Base-by-base conservation (phyloP, 2,113 vertebrate genomes). In the Phaethon lepturus region DNA sequence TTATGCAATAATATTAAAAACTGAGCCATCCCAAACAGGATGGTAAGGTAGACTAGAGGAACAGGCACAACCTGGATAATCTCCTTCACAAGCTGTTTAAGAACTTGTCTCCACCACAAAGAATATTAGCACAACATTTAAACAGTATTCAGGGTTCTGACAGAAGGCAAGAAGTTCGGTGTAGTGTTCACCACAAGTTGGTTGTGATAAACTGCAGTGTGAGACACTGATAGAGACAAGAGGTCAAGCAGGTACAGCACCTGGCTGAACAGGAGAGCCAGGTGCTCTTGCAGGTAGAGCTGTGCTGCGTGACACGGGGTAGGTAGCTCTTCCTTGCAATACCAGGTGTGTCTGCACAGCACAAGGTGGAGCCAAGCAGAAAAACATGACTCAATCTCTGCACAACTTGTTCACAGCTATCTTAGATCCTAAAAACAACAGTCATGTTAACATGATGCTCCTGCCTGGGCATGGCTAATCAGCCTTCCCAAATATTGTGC, bases 1-100 rank as follows among this genome's bases (percentile, higher is more conserved):
- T 88, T 97, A 95, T 72, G 53, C 77, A 95, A 94, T 83, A 92
- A 44, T 81, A 90, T 96, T 91, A 93, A 81, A 91, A 85, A 64
- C 22, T 10, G 53, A 92, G 56, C 87, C 81, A 25, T 76, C 44
- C 31, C 38, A 80, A 95, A 67, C 42, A 84, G 29, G 50, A 47
- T 17, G 31, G 47, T 73, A 59, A 85, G 4, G 42, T 45, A 64
- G 53, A 69, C 45, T 35, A 71, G 50, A 75, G 38, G 17, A 72
- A 94, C 9, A 75, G 28, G 56, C n/a, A 29, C 25, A 85, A 88
- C 12, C 38, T 45, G 23, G n/a, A 62, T 69, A 90, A 82, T 38
- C 33, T 13, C 33, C 35, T 68, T 78, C 33, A 44, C 23, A 77
- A 87, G 33, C 14, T 85, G 17, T 84, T 95, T 76, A 95, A 84